These are phyloP conservation scores for Forbesichthys agassizii DNA, from an alignment of 2,113 vertebrate genomes.

Conservation along the genomic window DNA sequence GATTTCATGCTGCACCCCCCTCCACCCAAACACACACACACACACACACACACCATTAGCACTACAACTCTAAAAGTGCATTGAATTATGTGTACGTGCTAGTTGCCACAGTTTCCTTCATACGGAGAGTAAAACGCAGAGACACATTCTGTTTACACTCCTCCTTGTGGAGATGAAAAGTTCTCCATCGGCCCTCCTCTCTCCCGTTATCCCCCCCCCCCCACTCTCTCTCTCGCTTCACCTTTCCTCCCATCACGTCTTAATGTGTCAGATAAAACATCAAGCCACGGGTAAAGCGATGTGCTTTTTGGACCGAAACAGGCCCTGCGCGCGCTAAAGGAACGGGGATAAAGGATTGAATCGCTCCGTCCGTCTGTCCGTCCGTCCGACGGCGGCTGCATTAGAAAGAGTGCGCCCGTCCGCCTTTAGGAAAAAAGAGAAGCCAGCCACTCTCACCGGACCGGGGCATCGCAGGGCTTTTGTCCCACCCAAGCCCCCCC, in stretches of 20 bases:
- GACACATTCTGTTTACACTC: conserved; percentile 1
- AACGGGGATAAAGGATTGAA: conserved; percentile 58
- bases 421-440: conserved; percentile 75
- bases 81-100: too few relatives aligned
- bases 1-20: conserved; percentile 7
- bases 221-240: conserved; percentile 13
- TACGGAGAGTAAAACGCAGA: too few relatives aligned
- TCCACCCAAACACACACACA: neutral
- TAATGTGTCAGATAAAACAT: conserved; percentile 81
- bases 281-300: conserved; percentile 66
- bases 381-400: conserved; percentile 52
- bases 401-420: conserved; percentile 56
- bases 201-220: conserved; percentile 3
- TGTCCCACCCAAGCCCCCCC: conserved; percentile 69
- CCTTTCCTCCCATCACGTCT: conserved; percentile 58
- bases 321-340: conserved; percentile 65
- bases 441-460: conserved; percentile 84
- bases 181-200: conserved; percentile 59
- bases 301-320: conserved; percentile 70
- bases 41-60: neutral
- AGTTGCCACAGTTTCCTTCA: neutral
- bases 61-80: too few relatives aligned
- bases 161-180: conserved; percentile 35
- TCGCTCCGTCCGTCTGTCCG: conserved; percentile 53
- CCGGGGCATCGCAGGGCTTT: conserved; percentile 64